Conservation (phyloP, 2,888 invertebrate genomes). For the Nycteola revayana region DNA sequence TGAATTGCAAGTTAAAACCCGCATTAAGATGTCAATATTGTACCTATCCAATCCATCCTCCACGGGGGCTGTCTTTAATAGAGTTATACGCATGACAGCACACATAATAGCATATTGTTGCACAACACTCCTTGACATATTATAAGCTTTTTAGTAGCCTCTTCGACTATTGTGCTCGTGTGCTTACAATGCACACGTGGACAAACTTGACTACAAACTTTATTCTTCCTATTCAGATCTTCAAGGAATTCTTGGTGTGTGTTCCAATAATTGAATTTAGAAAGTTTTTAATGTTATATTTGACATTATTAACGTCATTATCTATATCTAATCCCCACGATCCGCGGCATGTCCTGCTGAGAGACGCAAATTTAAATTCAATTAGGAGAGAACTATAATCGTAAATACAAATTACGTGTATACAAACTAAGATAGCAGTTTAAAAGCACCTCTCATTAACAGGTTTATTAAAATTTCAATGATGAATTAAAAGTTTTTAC, state of each 20-base stretch:
- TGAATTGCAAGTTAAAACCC: slow-evolving; percentile 31
- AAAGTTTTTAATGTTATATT: slow-evolving; percentile 47
- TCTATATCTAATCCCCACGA: slow-evolving; percentile 52
- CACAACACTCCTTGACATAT: slow-evolving; percentile 67
- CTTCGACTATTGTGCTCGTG: slow-evolving; percentile 44
- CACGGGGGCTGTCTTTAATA: slow-evolving; percentile 65
- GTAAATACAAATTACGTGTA: slow-evolving; percentile 38
- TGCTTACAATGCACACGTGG: slow-evolving; percentile 46
- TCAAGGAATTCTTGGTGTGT: slow-evolving; percentile 29
- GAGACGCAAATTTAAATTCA: slow-evolving; percentile 64
- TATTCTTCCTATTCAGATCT: slow-evolving; percentile 5
- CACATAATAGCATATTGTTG: slow-evolving; percentile 61
- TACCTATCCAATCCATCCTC: slow-evolving; percentile 62
- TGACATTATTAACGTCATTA: slow-evolving; percentile 34
- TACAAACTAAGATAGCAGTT: slow-evolving; percentile 25
- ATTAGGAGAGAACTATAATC: slow-evolving; percentile 54
- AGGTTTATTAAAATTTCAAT: slow-evolving; percentile 53
- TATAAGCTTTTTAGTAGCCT: slow-evolving; percentile 64
- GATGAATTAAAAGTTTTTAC: slow-evolving; percentile 44
- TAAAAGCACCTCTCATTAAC: slow-evolving; percentile 31
- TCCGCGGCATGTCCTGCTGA: slow-evolving; percentile 56
- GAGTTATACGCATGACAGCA: slow-evolving; percentile 67
- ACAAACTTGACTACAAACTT: slow-evolving; percentile 15
- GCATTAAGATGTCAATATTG: slow-evolving; percentile 37
- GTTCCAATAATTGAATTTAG: slow-evolving; percentile 42